Conservation (phyloP, 2,113 vertebrate genomes). For the Coregonus clupeaformis region DNA sequence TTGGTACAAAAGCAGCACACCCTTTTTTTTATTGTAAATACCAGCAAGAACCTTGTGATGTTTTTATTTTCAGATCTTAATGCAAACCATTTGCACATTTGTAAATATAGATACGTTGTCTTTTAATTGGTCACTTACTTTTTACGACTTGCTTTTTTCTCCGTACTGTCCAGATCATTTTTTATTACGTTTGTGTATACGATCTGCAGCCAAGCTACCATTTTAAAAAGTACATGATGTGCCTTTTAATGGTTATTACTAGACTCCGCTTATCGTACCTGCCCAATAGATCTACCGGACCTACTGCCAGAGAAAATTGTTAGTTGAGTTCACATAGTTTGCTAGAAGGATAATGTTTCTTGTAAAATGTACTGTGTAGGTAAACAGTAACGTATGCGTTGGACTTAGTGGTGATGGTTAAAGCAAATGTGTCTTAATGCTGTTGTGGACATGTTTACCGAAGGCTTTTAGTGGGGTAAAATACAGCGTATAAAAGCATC, state of each 20-base stretch:
- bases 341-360: not conserved
- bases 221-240: conserved; percentile 65
- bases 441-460: not conserved
- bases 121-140: conserved; percentile 33
- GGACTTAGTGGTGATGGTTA: not conserved
- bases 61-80: conserved; percentile 63
- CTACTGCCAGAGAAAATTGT: not conserved
- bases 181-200: conserved; percentile 49
- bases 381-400: not conserved
- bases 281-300: conserved; percentile 3
- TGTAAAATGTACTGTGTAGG: not conserved
- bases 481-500: not conserved
- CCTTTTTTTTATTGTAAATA: conserved; percentile 63
- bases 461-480: not conserved
- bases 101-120: conserved; percentile 55
- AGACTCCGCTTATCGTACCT: conserved; percentile 27
- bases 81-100: conserved; percentile 81
- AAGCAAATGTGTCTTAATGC: conserved; percentile 8
- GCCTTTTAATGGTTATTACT: conserved; percentile 65
- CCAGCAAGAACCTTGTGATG: conserved; percentile 77
- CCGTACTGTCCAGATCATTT: conserved; percentile 26
- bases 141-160: conserved; percentile 13
- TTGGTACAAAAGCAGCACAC: conserved; percentile 22
- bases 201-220: conserved; percentile 58
- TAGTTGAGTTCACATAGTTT: not conserved